Evolutionary conservation across 2,888 invertebrate genomes (phyloP), one percentile per base, ranked within the genome.

Genomic region (Parelbella ahira): DNA sequence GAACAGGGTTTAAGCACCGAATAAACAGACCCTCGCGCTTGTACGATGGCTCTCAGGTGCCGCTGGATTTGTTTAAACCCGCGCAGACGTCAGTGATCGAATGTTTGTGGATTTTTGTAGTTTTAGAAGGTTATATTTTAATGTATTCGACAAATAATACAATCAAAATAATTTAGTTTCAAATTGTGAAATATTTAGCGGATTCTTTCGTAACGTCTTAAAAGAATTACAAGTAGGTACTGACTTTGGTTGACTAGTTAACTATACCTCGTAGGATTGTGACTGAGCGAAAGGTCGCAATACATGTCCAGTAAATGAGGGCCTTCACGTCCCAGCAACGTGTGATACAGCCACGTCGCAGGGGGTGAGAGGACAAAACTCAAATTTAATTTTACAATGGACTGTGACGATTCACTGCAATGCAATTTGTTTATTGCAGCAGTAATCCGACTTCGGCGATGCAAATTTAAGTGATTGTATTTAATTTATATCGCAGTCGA

Each of bases 21-120:
- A 76, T 80, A 77, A 77, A 79, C 77, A 75, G 64, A 67, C 72
- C 76, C 68, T 62, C 67, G 62, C 68, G 72, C 69, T 65, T 64
- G 50, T 55, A 53, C 70, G 66, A 70, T 63, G 60, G 63, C 69
- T 59, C 76, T 73, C 75, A 77, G 80, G 79, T 80, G 73, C 59
- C 56, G n/a, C 7, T 11, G 21, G 38, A 18, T 36, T 68, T 67
- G 65, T 69, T 67, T 61, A 58, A 68, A 64, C 64, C 55, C 48
- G 49, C 53, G 49, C 48, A 45, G 50, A 38, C 20, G 20, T 2
- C 20, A 1, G 8, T 9, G 25, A 18, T 36, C 25, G 36, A 36
- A 36, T 24, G 15, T 34, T 24, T 34, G 24, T 15, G n/a, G 11
- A 8, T 25, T 25, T 1, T 11, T 4, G n/a, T n/a, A n/a, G n/a